Evolutionary conservation across 2,888 invertebrate genomes (phyloP), one percentile per base, ranked within the genome.

Genomic region (Stenolophus ochropezus): DNA sequence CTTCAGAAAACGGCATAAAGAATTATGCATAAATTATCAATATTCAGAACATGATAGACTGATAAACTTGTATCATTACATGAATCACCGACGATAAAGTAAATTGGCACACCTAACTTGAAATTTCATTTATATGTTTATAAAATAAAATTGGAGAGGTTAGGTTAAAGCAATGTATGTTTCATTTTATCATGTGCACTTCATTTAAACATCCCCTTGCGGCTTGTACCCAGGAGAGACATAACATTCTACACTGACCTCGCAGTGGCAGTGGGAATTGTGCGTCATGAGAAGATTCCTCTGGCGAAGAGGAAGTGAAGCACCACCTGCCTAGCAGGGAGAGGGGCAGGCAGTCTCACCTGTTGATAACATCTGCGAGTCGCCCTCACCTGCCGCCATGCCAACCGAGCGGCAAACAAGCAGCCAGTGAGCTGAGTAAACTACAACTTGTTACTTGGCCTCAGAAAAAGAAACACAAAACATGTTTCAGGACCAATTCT

Each of bases 331-430:
- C 8, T n/a, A 5, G 47, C 73, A 73, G 51, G 4, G 49, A 65
- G 58, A 58, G 47, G 77, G 47, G 27, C n/a, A 16, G 23, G 47
- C 58, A 80, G 58, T 58, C 71, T 79, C 80, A 73, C 71, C 80
- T 80, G 73, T 73, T 80, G 80, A 80, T 80, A 80, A 73, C 80
- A 80, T 80, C 80, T 80, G 80, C 58, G 33, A 42, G 33, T 42
- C 53, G 21, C 56, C 53, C 56, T 8, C 23, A 56, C 23, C 27
- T 56, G 33, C 73, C 47, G 56, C 58, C n/a, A 33, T 73, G 16
- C 20, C 58, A 80, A 61, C 53, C 23, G 23, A 56, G 80, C 80
- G 80, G 80, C 80, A 80, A 73, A 73, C 33, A n/a, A 4, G 65
- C 25, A 21, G n/a, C 5, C 53, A n/a, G n/a, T 49, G n/a, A 56